Conservation (phyloP, 2,113 vertebrate species). For the Serilophus lunatus region DNA sequence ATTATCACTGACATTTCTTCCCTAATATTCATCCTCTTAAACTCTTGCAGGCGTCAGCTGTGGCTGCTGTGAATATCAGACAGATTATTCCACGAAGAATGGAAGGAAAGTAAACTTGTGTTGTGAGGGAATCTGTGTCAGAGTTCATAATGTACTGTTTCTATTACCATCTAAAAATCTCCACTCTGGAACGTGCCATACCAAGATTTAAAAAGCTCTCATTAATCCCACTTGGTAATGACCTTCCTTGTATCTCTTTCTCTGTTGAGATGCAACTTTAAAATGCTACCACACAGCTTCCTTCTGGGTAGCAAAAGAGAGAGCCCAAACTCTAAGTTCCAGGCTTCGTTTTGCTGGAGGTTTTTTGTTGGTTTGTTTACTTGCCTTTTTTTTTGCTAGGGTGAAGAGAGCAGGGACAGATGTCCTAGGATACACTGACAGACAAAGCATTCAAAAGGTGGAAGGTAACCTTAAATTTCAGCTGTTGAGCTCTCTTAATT, state of each 20-base stretch:
- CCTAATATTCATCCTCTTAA: not conserved
- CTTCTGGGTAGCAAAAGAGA: not conserved
- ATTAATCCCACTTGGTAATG: not conserved
- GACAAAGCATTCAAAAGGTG: not conserved
- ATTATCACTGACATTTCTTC: not conserved
- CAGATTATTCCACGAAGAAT: not conserved
- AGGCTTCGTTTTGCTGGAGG: not conserved
- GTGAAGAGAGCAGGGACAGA: not conserved
- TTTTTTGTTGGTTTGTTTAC: too few species aligned
- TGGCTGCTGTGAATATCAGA: not conserved
- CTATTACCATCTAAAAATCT: not conserved
- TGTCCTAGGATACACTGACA: not conserved
- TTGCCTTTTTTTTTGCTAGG: not conserved
- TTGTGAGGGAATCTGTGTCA: not conserved
- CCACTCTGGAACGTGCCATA: not conserved
- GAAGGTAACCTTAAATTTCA: not conserved
- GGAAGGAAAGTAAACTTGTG: not conserved
- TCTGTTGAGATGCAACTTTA: not conserved
- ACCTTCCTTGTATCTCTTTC: not conserved
- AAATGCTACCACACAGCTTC: not conserved
- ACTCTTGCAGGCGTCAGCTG: not conserved
- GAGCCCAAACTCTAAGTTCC: not conserved
- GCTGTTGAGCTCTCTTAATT: not conserved
- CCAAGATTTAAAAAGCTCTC: not conserved
- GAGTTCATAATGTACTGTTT: not conserved